Evolutionary conservation across 2,113 vertebrate genomes (phyloP).

Genomic region (Brachypteracias leptosomus): DNA sequence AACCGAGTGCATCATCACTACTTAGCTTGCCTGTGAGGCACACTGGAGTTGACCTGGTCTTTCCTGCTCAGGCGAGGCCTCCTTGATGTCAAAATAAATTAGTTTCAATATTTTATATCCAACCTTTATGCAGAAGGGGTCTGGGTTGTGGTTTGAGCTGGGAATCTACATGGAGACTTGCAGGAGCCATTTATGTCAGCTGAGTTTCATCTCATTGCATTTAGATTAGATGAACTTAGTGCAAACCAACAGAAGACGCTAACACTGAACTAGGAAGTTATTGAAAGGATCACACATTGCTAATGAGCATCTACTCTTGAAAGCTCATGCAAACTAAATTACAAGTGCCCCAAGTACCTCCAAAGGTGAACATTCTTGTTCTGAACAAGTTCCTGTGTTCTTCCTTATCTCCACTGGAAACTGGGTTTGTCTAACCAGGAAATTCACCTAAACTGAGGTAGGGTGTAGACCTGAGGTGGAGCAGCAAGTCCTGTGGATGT

Average conservation of each 20-base stretch:
- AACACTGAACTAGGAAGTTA: neutral
- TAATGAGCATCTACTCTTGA: neutral
- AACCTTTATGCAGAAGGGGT: neutral
- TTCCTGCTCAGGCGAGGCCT: neutral
- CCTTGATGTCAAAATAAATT: neutral
- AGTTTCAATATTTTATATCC: neutral
- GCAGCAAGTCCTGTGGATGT: neutral
- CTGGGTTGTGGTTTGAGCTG: neutral
- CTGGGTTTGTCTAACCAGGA: neutral
- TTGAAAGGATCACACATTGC: neutral
- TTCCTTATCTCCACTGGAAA: neutral
- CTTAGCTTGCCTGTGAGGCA: neutral
- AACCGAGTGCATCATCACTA: neutral
- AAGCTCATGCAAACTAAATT: slow-evolving; percentile 11
- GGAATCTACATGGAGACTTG: neutral
- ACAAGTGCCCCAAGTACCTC: neutral
- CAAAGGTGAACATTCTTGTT: neutral
- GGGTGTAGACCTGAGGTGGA: neutral
- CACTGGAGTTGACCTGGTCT: neutral
- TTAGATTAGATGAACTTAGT: neutral
- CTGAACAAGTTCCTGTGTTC: neutral
- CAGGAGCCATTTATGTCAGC: neutral
- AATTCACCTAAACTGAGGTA: neutral
- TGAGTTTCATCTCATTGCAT: neutral
- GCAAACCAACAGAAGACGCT: neutral